These are phyloP conservation scores for Chrysina gloriosa DNA, from an alignment of 2,888 invertebrate genomes.

Conservation along the genomic window DNA sequence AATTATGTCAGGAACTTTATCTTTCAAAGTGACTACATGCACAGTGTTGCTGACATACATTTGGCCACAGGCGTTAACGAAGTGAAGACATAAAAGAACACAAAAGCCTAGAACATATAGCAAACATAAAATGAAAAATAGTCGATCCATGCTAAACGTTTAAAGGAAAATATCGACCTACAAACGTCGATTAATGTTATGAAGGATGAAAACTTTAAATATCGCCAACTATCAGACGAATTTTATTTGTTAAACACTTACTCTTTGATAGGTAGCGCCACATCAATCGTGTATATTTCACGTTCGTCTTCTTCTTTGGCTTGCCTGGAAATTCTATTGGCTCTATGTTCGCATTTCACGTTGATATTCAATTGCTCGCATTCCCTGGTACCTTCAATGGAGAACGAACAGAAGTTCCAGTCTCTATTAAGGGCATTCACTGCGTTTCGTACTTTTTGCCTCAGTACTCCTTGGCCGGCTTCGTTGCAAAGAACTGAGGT, in stretches of 20 bases:
- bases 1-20: conserved; percentile 25
- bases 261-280: conserved; percentile 87
- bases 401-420: conserved; percentile 97
- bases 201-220: conserved; percentile 8
- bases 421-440: conserved; percentile 92
- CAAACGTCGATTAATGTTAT: neutral
- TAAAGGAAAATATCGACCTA: neutral
- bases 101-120: conserved; percentile 34
- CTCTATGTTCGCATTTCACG: conserved; percentile 89
- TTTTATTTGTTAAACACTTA: conserved; percentile 68
- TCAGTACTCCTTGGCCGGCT: conserved; percentile 91
- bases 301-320: conserved; percentile 71
- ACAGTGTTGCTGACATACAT: conserved; percentile 15
- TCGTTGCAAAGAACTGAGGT: conserved; percentile 96
- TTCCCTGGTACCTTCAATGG: conserved; percentile 87
- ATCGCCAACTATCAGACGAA: neutral
- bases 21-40: neutral
- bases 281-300: conserved; percentile 84
- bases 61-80: conserved; percentile 9
- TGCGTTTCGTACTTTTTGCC: conserved; percentile 89
- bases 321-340: conserved; percentile 75
- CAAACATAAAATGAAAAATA: conserved; percentile 21
- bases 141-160: conserved; percentile 1
- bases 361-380: conserved; percentile 92
- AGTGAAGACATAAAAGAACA: conserved; percentile 2